Base-by-base conservation (phyloP, 2,888 invertebrate genomes). In the Anarsia innoxiella region DNA sequence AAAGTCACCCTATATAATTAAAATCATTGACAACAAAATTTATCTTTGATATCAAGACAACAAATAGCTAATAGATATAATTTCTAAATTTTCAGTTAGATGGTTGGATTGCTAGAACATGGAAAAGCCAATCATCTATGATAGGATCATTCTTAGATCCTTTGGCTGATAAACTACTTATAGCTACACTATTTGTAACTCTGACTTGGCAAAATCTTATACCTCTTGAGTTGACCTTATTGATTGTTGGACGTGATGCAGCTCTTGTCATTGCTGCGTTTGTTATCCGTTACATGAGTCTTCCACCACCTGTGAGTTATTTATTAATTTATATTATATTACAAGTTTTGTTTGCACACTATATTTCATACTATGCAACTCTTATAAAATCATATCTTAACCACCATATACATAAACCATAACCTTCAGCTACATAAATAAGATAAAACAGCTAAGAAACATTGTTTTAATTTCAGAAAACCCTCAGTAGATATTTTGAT, bases 111-210 rank as follows among this genome's bases (percentile, higher is more conserved):
- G 99, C 99, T 0, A 88, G 99, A 40, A 93, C 91, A 35, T 97
- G 94, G 90, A 89, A 91, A 44, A 92, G 92, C 19, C 99, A 99
- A 70, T 92, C 94, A 13, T 95, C 97, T 15, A 94, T 94, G 66
- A 88, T 96, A 63, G 99, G 99, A 0, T 96, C 96, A 40, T 96
- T 97, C 60, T 74, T 99, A 10, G 99, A 99, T 76, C 99, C 99
- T 0, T 89, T 97, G 86, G 99, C 99, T 2, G 99, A 99, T 71
- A 99, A 99, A 85, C 86, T 98, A 23, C 86, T 99, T 1, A 91
- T 99, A 48, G 95, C 93, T 8, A 93, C 94, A 1, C 78, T 99
- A 37, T 96, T 96, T 59, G 78, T 97, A 34, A 90, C 96, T 0
- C 85, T 99, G 43, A 94, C 97, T 11, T 93, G 92, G 74, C 92